Evolutionary conservation across 2,797 vertebrate species (phyloP), one percentile per base, ranked within the genome.

Genomic region (Sebastes flavidus): DNA sequence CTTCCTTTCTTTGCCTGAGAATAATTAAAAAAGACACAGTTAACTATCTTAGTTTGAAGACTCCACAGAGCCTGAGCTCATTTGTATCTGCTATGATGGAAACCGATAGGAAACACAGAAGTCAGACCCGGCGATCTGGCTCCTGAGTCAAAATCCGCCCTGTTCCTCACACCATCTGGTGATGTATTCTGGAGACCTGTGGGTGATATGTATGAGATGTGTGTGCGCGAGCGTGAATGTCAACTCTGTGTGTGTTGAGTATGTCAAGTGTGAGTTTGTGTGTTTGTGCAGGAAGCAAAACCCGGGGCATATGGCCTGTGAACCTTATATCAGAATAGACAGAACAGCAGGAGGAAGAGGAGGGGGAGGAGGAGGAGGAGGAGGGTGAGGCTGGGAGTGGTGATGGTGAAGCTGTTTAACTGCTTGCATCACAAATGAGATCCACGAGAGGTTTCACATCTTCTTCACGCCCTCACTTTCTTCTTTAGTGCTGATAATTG

Each of bases 121-220:
- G 42, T 82, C 77, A 74, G 78, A 46, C 27, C 61, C 24, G 9
- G 34, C 5, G 24, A 56, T 32, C 81, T 46, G 42, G 42, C 42
- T 18, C 16, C 7, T 0, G 34, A 81, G 70, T 82, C 65, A 18
- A 59, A 73, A 80, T 78, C 69, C 46, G 11, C 77, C 78, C 56
- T 83, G 89, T 78, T 84, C 84, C 83, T 75, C 82, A 14, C 82
- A 88, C 94, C 94, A 94, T 95, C 93, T 94, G 92, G n/a, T 89
- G 76, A 77, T 85, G 81, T 80, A 76, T 81, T 87, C 84, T 88
- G 82, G 72, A 85, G 81, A 79, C 77, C 84, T 88, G 88, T 89
- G 88, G 84, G 89, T 90, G 86, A 82, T 72, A 76, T 80, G 74
- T 69, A 60, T 52, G 88, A 27, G 27, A 49, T 72, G 75, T 75